Evolutionary conservation across 2,888 invertebrate species (phyloP).

Genomic region (Agrotis puta): DNA sequence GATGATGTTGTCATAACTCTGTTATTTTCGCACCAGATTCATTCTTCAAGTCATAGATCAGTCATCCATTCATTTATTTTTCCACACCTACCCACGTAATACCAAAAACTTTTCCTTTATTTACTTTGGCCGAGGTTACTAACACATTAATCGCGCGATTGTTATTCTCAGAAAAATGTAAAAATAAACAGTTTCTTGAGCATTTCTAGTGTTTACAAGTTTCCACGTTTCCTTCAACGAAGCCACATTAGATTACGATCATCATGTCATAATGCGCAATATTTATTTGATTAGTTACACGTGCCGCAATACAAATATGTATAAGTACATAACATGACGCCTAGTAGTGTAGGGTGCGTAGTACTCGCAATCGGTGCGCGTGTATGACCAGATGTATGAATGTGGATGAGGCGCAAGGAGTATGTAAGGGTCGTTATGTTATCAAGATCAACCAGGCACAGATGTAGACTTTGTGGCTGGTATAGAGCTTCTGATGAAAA

Average conservation of each 20-base stretch:
- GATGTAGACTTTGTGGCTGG: too few species aligned
- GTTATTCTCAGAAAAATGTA: constrained; percentile 59
- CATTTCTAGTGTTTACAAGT: constrained; percentile 44
- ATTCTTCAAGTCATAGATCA: constrained; percentile 3
- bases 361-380: too few species aligned
- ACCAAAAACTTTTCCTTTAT: constrained; percentile 32
- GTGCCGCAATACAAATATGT: constrained; percentile 1
- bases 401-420: too few species aligned
- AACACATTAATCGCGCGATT: constrained; percentile 59
- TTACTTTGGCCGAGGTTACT: constrained; percentile 33
- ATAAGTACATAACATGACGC: too few species aligned
- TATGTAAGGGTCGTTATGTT: too few species aligned
- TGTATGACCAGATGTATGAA: too few species aligned
- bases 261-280: constrained; percentile 35
- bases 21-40: too few species aligned
- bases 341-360: too few species aligned
- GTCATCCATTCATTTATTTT: constrained; percentile 16
- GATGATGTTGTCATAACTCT: too few species aligned
- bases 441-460: too few species aligned
- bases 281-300: constrained; percentile 42
- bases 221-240: constrained; percentile 29
- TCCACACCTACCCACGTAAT: not conserved
- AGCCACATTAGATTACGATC: constrained; percentile 19
- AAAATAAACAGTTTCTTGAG: constrained; percentile 51
- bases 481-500: too few species aligned